Evolutionary conservation across 2,797 vertebrate genomes (phyloP), one percentile per base, ranked within the genome.

Genomic region (Dermochelys coriacea): DNA sequence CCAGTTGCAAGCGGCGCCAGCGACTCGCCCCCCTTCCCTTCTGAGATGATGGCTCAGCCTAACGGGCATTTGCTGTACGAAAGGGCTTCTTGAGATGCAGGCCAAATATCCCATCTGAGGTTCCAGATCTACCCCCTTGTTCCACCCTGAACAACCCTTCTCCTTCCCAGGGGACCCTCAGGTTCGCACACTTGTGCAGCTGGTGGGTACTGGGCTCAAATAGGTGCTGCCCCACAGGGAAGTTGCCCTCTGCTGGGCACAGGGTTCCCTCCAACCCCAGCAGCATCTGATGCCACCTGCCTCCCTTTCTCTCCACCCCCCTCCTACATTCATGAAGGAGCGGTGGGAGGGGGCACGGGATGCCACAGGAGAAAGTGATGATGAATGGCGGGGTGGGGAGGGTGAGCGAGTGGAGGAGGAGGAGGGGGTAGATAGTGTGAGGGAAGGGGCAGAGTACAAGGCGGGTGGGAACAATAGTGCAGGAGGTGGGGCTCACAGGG

Each of bases 381-480:
- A 79, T 4, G 14, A 80, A 49, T 27, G 0, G 0, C 5, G 12
- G 3, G 9, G 3, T 11, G 4, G 21, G 0, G 8, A 12, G 3
- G 4, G 21, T 92, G 31, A 16, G 71, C 23, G 23, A 25, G 12
- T 14, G 12, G 12, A 89, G 79, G 29, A 83, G 79, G 29, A 83
- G 16, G 12, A 77, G 16, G 52, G 75, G 88, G 31, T n/a, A 50
- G 59, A 45, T 92, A 16, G 74, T 49, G 75, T 25, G 55, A 74
- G 68, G 8, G 0, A 0, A 61, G 80, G 45, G 0, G n/a, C 52
- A 85, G 78, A 61, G 31, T 61, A 34, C 59, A 10, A n/a, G 8
- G 61, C 8, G 34, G 61, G 34, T 64, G 18, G 34, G 34, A 34
- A 64, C 61, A n/a, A n/a, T 34, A 18, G 34, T 34, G 61, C 14